Percentiles rank a stretch among this genome's conserved stretches.
These are phyloP conservation scores for Lomographa bimaculata DNA, from an alignment of 2,888 invertebrate genomes.

Conservation along the genomic window DNA sequence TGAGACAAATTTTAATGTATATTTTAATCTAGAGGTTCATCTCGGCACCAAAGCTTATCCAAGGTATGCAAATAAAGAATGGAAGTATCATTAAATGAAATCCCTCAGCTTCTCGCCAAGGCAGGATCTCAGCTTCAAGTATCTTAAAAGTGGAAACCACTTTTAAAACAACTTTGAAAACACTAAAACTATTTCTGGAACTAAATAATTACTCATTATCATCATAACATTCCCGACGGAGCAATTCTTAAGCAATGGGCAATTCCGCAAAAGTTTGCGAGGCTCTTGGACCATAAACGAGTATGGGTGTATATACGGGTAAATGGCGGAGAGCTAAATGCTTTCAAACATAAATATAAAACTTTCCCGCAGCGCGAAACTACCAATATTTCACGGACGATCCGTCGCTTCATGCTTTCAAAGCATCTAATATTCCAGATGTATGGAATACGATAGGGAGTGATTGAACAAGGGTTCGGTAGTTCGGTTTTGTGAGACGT, in stretches of 20 bases:
- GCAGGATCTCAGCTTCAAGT: no score
- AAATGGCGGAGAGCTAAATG: constrained; percentile 18
- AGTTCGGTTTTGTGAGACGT: constrained; percentile 10
- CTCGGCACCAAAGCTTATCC: no score
- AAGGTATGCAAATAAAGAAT: no score
- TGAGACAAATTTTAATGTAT: no score
- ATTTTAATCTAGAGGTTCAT: no score
- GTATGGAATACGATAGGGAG: constrained; percentile 20
- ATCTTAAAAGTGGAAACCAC: no score
- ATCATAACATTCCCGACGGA: constrained; percentile 13
- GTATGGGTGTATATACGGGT: constrained; percentile 12
- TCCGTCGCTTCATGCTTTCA: constrained; percentile 23
- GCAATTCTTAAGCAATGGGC: constrained; percentile 17
- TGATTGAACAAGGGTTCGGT: constrained; percentile 6
- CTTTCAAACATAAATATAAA: constrained; percentile 30
- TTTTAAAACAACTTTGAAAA: no score
- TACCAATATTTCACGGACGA: constrained; percentile 30
- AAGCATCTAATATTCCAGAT: constrained; percentile 28
- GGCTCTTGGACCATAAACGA: constrained; percentile 9
- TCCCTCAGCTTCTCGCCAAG: no score
- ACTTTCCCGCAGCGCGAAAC: constrained; percentile 26
- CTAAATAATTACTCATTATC: constrained; percentile 13
- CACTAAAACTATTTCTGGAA: no score
- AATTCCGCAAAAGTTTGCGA: constrained; percentile 14
- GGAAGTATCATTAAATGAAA: no score